Base-by-base conservation (phyloP, 2,888 invertebrate genomes). In the Deilephila porcellus region DNA sequence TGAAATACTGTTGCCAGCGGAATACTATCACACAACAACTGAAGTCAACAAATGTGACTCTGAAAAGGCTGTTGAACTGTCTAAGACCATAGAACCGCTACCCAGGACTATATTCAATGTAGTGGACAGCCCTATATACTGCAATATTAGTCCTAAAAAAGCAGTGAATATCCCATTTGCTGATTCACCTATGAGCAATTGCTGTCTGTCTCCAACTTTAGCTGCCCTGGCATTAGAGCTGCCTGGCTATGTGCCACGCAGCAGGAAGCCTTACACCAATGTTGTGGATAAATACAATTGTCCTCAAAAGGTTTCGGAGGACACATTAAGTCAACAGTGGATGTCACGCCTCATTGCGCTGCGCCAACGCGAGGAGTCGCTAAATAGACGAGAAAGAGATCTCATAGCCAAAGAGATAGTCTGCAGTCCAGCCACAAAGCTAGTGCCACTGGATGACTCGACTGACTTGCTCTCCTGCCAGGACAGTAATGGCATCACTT, bases 321-420 rank as follows among this genome's bases (percentile, higher is more conserved):
- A 95, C 37, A 94, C 95, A 62, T 90, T 96, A 25, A 95, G 95
- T 77, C 90, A 95, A 63, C 95, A 95, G 77, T 96, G 96, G 96
- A 90, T 96, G 89, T 90, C 95, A 71, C 92, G 95, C n/a, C 86
- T 96, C 17, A 88, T 95, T 73, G 90, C 93, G 63, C 81, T 96
- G 53, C 91, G 95, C 70, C 92, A 95, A 77, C 92, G 95, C 71
- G 96, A 96, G 79, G 90, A 95, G 53, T 90, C 92, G 5, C 88
- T 96, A 7, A 94, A 94, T 75, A 91, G 93, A 75, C 93, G 95
- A 73, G 96, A 96, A 80, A 90, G 90, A 76, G 88, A 93, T 37
- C 82, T 95, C 25, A 88, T 93, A 72, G 87, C 93, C 14, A 94
- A 94, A 77, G 94, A 95, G 82, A 92, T 94, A 71, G 82, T 92